Conservation (phyloP, 2,888 invertebrate genomes). For the Oscheius onirici region DNA sequence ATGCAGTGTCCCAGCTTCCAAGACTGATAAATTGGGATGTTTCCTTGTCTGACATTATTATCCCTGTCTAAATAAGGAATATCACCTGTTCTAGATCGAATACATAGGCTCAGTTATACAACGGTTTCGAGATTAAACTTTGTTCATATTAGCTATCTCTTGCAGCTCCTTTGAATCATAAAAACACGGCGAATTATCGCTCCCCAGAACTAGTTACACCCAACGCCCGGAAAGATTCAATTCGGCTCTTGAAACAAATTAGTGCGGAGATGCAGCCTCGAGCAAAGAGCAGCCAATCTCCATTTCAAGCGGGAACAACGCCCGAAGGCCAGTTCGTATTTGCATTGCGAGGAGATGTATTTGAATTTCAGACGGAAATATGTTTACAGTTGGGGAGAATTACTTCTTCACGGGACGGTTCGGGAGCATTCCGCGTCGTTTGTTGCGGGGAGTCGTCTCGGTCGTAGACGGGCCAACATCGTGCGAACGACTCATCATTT, state of each 20-base stretch:
- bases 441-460: conserved; percentile 20
- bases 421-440: background rate
- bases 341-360: background rate
- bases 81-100: no score
- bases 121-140: no score
- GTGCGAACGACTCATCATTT: conserved; percentile 11
- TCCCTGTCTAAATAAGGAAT: no score
- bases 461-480: background rate
- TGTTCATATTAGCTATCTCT: no score
- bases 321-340: background rate
- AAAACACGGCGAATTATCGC: no score
- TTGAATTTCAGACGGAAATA: background rate
- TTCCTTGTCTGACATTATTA: no score
- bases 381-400: background rate
- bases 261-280: background rate
- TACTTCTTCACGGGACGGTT: conserved; percentile 1
- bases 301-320: background rate
- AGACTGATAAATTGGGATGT: no score
- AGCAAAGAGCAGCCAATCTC: background rate
- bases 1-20: no score
- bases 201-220: no score
- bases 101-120: no score
- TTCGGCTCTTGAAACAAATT: background rate
- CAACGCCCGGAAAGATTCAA: background rate
- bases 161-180: no score